phyloP scores from a whole-genome alignment of 1,140 invertebrate genomes.

The Drosophila melanica region DNA sequence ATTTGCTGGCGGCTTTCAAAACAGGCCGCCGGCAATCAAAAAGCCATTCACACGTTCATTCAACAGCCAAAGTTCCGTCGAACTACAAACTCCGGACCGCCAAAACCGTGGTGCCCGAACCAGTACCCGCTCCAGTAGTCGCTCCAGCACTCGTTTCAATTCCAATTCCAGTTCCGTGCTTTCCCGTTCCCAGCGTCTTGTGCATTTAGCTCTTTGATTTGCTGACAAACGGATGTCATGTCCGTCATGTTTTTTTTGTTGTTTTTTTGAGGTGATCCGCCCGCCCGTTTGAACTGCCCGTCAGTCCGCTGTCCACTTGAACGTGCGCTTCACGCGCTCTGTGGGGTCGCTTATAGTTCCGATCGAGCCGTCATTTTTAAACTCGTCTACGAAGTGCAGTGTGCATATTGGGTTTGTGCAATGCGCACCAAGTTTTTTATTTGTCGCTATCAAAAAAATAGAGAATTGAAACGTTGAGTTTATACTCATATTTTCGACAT shows the following conservation, averaged over 20 bases:
- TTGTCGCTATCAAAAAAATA: too few species aligned
- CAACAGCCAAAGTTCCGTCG: constrained; percentile 30
- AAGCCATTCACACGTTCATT: constrained; percentile 72
- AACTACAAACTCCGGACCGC: constrained; percentile 4
- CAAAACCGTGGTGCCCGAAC: background rate
- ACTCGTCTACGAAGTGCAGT: too few species aligned
- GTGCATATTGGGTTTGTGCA: too few species aligned
- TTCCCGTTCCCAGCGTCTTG: background rate
- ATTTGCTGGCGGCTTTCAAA: constrained; percentile 41
- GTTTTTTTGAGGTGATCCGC: background rate
- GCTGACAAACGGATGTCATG: constrained; percentile 61
- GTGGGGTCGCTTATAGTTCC: constrained; percentile 34
- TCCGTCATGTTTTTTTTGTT: constrained; percentile 45
- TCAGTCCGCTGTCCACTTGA: constrained; percentile 22
- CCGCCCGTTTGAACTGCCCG: background rate
- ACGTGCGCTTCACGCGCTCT: constrained; percentile 61
- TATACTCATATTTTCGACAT: too few species aligned
- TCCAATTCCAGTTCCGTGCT: background rate
- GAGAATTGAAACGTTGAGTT: too few species aligned
- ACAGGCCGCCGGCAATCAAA: constrained; percentile 70
- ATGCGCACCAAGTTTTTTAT: too few species aligned
- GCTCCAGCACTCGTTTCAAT: background rate
- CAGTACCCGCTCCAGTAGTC: constrained; percentile 1
- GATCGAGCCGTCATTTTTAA: constrained; percentile 4
- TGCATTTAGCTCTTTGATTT: constrained; percentile 39